Evolutionary conservation across 2,113 vertebrate genomes (phyloP), one percentile per base, ranked within the genome.

Genomic region (Tetraodon nigroviridis): DNA sequence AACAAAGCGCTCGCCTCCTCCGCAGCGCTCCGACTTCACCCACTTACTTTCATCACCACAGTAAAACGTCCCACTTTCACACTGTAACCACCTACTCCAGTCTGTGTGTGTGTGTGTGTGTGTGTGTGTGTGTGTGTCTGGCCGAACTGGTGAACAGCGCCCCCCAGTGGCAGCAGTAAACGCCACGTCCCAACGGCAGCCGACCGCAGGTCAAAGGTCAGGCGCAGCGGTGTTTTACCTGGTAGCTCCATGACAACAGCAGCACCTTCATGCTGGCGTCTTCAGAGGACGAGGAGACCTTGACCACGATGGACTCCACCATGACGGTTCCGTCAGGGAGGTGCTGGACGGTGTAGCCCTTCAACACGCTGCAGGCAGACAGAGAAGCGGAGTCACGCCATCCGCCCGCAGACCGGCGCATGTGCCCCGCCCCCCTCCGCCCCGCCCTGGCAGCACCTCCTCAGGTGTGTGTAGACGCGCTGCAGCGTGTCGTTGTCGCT

Each of bases 171-270:
- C 32, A 37, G 32, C 32, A 41, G 12, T 12, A 1, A 24, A 24
- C 2, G 5, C 22, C 2, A 2, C 22, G 5, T 24, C 24, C 24
- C 24, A 27, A 6, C 2, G 24, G 24, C 5, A 27, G 24, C 24
- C 7, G 4, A 6, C 5, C 2, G 24, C 7, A 6, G 24, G 24
- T 27, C 24, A n/a, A n/a, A n/a, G n/a, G 3, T 6, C 24, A 27
- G 4, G 11, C 7, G 1, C 24, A 27, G 24, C 24, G 2, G 5
- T 2, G 17, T n/a, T 41, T 73, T 69, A 98, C 97, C 95, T 99
- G 97, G 72, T 96, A 99, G 0, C 95, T 97, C 97, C 97, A 99
- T 19, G 97, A 99, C 0, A 99, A 94, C 1, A 99, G 88, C 52
- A 98, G 87, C 51, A 96, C 92, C 73, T 98, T 98, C 70, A 93